phyloP scores from a whole-genome alignment of 92 coral and sea anemone species.

The Palythoa heliodiscus region DNA sequence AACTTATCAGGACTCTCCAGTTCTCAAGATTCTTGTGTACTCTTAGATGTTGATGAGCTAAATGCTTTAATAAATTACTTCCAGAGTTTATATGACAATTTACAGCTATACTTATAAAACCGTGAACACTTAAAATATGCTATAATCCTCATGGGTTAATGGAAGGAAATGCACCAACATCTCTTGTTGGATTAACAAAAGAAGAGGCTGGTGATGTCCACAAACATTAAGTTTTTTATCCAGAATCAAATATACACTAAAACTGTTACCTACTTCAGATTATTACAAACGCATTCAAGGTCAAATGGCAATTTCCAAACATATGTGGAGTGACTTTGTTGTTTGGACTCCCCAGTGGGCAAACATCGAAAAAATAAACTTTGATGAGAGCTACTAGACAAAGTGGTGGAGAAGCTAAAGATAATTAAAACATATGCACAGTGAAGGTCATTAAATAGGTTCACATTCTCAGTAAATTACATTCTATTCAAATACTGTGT shows the following conservation, averaged over 20 bases:
- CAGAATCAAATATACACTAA: conserved; percentile 7
- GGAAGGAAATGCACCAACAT: conserved; percentile 7
- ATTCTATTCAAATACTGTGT: background rate
- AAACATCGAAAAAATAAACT: background rate
- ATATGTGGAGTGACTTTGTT: background rate
- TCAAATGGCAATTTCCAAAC: conserved; percentile 10
- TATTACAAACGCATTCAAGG: conserved; percentile 1
- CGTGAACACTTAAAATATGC: too few species aligned
- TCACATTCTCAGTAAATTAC: background rate
- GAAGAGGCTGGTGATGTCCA: conserved; percentile 7
- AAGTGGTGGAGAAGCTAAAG: conserved; percentile 2
- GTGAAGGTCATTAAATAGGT: background rate
- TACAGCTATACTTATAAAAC: too few species aligned
- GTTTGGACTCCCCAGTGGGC: conserved; percentile 1
- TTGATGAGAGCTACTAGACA: conserved; percentile 1
- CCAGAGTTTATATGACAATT: background rate
- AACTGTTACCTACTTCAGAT: background rate
- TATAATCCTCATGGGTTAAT: background rate
- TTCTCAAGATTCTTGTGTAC: conserved; percentile 42
- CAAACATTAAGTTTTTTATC: background rate
- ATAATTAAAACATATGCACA: background rate
- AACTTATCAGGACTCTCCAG: conserved; percentile 4
- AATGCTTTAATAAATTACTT: conserved; percentile 26
- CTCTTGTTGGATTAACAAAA: conserved; percentile 7
- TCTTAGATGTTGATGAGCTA: conserved; percentile 25